Conservation (phyloP, 2,888 invertebrate species). For the Dasypolia templi region DNA sequence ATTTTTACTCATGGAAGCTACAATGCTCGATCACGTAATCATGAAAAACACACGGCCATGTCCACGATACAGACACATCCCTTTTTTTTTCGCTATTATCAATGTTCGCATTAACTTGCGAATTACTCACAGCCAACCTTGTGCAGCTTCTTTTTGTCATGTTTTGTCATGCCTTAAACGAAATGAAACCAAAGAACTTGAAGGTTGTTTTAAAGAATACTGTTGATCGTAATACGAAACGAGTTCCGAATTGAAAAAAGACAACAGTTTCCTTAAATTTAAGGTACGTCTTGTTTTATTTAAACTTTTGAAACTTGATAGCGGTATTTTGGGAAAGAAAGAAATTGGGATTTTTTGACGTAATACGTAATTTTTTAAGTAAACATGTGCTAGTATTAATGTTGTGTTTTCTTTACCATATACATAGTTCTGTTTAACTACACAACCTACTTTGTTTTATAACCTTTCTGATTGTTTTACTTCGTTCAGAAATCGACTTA, state of each 20-base stretch:
- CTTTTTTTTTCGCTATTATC: not conserved
- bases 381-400: not conserved
- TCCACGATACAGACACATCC: no score
- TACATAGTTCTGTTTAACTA: not conserved
- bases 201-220: constrained; percentile 63
- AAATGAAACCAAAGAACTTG: constrained; percentile 71
- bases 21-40: no score
- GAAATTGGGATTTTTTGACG: not conserved
- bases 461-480: not conserved
- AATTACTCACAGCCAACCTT: constrained; percentile 22
- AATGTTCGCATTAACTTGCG: not conserved
- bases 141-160: not conserved
- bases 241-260: constrained; percentile 66
- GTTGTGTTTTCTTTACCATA: not conserved
- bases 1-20: no score
- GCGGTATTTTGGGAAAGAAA: constrained; percentile 15
- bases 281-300: constrained; percentile 38
- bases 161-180: constrained; percentile 64
- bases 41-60: no score
- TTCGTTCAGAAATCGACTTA: not conserved
- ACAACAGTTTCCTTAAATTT: constrained; percentile 55
- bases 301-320: constrained; percentile 37
- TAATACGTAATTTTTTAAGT: no score
- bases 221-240: constrained; percentile 64
- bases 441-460: not conserved